Percentiles rank a stretch among this genome's conserved stretches.
These are phyloP conservation scores for Lepidurus couesii DNA, from an alignment of 1,140 invertebrate species.

Conservation along the genomic window DNA sequence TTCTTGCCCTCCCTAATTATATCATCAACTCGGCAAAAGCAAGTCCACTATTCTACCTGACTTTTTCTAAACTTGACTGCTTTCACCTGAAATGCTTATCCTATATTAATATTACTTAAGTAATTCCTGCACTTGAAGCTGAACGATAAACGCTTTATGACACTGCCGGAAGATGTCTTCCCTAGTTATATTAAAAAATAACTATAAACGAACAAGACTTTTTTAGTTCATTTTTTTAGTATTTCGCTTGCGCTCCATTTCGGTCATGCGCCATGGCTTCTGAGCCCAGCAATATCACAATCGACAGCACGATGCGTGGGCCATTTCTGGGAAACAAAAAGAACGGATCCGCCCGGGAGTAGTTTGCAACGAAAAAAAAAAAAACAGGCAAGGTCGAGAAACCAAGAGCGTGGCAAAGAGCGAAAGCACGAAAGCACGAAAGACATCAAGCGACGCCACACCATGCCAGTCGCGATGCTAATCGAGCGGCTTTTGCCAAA, in stretches of 20 bases:
- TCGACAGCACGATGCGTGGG: background rate
- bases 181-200: too few species aligned
- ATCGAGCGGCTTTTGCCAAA: background rate
- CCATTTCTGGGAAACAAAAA: background rate
- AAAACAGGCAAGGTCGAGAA: background rate
- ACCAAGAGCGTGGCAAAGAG: constrained; percentile 1
- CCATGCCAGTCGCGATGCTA: background rate
- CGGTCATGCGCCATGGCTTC: background rate
- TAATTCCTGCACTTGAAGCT: too few species aligned
- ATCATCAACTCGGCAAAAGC: too few species aligned
- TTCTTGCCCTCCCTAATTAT: too few species aligned
- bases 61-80: too few species aligned
- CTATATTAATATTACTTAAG: too few species aligned
- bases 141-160: too few species aligned
- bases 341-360: background rate
- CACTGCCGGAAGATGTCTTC: too few species aligned
- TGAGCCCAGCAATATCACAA: background rate
- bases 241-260: background rate
- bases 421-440: background rate
- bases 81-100: too few species aligned
- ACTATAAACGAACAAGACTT: too few species aligned
- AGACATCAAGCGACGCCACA: constrained; percentile 4
- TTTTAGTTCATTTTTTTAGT: background rate
- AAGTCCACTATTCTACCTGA: too few species aligned
- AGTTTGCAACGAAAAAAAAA: background rate